A percentile compares a stretch with the other conserved stretches of the same genome.
Conservation (phyloP, 2,797 vertebrate genomes). For the Clarias pachynema region DNA sequence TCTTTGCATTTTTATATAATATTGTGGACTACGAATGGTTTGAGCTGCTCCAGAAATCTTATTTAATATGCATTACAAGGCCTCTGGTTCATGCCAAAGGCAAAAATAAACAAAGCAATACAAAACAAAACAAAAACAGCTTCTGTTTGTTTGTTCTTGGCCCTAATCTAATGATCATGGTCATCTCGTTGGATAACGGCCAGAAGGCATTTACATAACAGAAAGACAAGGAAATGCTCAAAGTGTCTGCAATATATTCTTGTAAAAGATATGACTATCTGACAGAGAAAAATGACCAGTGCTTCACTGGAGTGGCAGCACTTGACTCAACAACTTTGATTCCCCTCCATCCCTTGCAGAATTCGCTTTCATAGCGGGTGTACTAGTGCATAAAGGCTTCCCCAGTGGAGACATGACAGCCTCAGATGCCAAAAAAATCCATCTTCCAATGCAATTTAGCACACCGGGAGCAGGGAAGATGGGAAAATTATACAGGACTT, state of each 20-base stretch:
- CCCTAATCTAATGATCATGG: conserved; percentile 49
- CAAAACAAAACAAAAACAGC: neutral
- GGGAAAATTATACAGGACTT: conserved; percentile 84
- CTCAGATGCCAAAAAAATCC: conserved; percentile 74
- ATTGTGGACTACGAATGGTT: conserved; percentile 6
- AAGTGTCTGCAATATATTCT: conserved; percentile 57
- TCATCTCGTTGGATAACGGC: conserved; percentile 42
- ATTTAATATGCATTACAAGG: conserved; percentile 49
- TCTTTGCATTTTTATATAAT: conserved; percentile 10
- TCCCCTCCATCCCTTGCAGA: conserved; percentile 69
- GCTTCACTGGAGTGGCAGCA: conserved; percentile 71
- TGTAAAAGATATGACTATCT: conserved; percentile 72
- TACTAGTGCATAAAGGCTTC: conserved; percentile 77
- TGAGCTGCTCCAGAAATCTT: conserved; percentile 8
- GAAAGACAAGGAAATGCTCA: conserved; percentile 40
- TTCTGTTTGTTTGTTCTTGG: conserved; percentile 37
- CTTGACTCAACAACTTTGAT: conserved; percentile 72
- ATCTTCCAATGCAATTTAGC: conserved; percentile 78
- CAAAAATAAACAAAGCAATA: conserved; percentile 6
- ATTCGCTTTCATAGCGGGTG: conserved; percentile 77
- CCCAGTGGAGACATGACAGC: conserved; percentile 75
- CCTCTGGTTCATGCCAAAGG: conserved; percentile 32
- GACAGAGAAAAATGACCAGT: conserved; percentile 66
- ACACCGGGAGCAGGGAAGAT: conserved; percentile 77
- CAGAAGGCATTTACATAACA: conserved; percentile 53